A percentile compares a stretch with the other conserved stretches of the same genome.
Conservation (phyloP, 1,140 invertebrate genomes). For the Ephestia elutella region DNA sequence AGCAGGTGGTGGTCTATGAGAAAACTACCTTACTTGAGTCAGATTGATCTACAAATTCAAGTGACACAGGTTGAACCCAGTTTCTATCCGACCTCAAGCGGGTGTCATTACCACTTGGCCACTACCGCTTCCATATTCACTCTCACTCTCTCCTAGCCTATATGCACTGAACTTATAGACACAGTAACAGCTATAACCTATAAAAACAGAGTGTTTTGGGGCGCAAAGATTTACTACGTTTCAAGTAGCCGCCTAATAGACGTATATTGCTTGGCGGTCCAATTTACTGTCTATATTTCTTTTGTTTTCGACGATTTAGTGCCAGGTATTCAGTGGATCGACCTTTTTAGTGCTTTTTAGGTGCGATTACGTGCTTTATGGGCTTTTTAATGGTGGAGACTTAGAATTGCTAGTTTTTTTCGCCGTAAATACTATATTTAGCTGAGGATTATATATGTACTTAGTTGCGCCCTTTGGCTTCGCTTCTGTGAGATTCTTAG, state of each 20-base stretch:
- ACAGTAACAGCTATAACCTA: conserved; percentile 30
- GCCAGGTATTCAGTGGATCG: conserved; percentile 31
- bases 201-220: conserved; percentile 51
- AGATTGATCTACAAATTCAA: too few species aligned
- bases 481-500: too few species aligned
- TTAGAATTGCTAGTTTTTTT: neutral
- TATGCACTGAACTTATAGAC: conserved; percentile 16
- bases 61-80: too few species aligned
- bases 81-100: too few species aligned
- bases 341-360: conserved; percentile 36
- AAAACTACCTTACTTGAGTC: too few species aligned
- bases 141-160: conserved; percentile 7
- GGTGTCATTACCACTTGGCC: too few species aligned
- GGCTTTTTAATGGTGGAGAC: neutral
- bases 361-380: conserved; percentile 27
- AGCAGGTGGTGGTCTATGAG: too few species aligned
- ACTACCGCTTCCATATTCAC: too few species aligned
- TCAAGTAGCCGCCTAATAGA: conserved; percentile 61
- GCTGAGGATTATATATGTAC: too few species aligned
- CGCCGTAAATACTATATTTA: neutral
- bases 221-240: conserved; percentile 54
- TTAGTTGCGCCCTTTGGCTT: too few species aligned
- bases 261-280: conserved; percentile 60
- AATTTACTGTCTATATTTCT: conserved; percentile 61
- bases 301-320: conserved; percentile 58